A percentile compares a stretch with the other conserved stretches of the same genome.
Conservation (phyloP, 2,113 vertebrate genomes). For the Muntiacus reevesi region DNA sequence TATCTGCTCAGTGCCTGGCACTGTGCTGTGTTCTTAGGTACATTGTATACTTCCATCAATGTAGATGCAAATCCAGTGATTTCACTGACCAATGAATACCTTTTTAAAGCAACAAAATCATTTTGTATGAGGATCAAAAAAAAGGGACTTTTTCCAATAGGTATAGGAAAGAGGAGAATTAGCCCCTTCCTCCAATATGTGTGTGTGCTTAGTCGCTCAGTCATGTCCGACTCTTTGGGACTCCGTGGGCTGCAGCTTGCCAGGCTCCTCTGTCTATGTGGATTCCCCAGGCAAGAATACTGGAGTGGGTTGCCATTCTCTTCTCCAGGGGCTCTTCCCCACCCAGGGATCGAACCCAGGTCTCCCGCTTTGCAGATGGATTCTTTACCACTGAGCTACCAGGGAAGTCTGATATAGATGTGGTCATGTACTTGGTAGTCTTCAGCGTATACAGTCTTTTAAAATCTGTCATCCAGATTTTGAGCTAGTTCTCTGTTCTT, state of each 20-base stretch:
- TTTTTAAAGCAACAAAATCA: background rate
- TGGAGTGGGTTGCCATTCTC: background rate
- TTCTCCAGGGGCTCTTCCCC: background rate
- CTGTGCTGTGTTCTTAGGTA: background rate
- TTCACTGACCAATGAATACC: background rate
- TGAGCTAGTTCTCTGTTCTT: background rate
- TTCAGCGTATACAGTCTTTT: background rate
- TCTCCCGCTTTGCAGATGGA: background rate
- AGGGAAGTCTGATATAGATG: background rate
- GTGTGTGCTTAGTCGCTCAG: background rate
- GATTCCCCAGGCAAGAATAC: background rate
- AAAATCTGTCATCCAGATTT: background rate
- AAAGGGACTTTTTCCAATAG: background rate
- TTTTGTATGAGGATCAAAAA: background rate
- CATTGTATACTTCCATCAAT: background rate
- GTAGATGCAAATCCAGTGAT: background rate
- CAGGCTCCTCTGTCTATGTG: background rate
- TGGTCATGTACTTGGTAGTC: background rate
- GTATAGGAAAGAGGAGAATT: background rate
- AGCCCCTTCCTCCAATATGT: background rate
- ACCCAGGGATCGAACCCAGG: background rate
- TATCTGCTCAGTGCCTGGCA: background rate
- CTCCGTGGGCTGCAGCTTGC: background rate
- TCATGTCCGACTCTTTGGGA: background rate
- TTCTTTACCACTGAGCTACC: background rate